Percentiles rank a stretch among this genome's conserved stretches.
phyloP scores from a whole-genome alignment of 2,888 invertebrate genomes.

The Encarsia formosa region DNA sequence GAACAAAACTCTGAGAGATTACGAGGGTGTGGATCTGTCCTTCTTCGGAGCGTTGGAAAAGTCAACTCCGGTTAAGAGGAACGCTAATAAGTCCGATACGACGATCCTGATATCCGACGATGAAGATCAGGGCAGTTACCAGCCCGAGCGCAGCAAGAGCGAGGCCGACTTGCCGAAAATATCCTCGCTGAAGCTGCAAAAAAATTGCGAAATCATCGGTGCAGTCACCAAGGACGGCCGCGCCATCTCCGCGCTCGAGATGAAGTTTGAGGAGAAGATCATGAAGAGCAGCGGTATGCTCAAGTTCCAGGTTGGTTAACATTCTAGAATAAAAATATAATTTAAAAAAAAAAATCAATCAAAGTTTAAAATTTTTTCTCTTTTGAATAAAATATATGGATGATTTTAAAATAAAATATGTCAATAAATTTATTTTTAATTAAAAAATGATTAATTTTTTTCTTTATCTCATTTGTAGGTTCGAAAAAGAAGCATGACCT shows the following conservation, averaged over 20 bases:
- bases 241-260: constrained; percentile 31
- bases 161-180: too few relatives aligned
- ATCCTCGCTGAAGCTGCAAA: neutral
- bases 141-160: too few relatives aligned
- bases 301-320: constrained; percentile 48
- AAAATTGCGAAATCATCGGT: constrained; percentile 33
- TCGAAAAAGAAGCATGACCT: constrained; percentile 36
- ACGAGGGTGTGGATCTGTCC: constrained; percentile 39
- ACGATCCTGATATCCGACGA: neutral
- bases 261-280: constrained; percentile 26
- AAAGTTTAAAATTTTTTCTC: too few relatives aligned
- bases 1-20: constrained; percentile 42
- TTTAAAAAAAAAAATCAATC: neutral
- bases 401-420: too few relatives aligned
- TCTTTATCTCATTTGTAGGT: constrained; percentile 16
- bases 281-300: constrained; percentile 51
- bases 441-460: neutral
- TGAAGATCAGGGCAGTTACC: neutral
- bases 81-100: constrained; percentile 29
- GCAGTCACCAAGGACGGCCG: constrained; percentile 38
- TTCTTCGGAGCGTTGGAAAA: too few relatives aligned
- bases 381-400: too few relatives aligned
- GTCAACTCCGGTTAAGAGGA: too few relatives aligned
- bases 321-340: too few relatives aligned
- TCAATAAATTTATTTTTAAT: too few relatives aligned